Conservation (phyloP, 2,888 invertebrate genomes). For the Steromphala cineraria region DNA sequence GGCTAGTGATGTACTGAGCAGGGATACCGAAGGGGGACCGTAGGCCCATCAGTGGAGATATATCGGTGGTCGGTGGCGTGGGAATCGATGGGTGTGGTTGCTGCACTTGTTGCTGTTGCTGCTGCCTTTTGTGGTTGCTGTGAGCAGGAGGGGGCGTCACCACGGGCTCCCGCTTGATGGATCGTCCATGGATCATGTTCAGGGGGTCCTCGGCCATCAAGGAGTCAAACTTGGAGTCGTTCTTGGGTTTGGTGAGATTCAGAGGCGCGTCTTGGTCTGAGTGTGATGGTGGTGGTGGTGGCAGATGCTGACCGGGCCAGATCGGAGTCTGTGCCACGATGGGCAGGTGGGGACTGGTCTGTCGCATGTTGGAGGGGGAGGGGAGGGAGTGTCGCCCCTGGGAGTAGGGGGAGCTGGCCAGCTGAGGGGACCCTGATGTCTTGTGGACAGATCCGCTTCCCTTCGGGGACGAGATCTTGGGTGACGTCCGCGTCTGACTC, state of each 20-base stretch:
- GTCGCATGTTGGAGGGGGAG: conserved; percentile 46
- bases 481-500: conserved; percentile 29
- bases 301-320: conserved; percentile 26
- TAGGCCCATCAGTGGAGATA: conserved; percentile 44
- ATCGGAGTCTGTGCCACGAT: conserved; percentile 19
- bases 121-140: conserved; percentile 53
- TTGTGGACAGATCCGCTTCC: conserved; percentile 42
- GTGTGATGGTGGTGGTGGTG: conserved; percentile 31
- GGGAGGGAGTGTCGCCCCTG: conserved; percentile 44
- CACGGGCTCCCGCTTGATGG: conserved; percentile 37
- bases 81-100: conserved; percentile 18
- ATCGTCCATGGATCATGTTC: conserved; percentile 11
- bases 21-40: conserved; percentile 60
- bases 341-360: conserved; percentile 46
- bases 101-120: conserved; percentile 18
- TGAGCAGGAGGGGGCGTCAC: conserved; percentile 68
- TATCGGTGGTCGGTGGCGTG: conserved; percentile 31
- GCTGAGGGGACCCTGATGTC: conserved; percentile 47
- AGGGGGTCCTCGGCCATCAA: conserved; percentile 22
- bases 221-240: conserved; percentile 41
- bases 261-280: conserved; percentile 83
- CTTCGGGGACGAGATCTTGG: conserved; percentile 33
- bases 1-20: conserved; percentile 62
- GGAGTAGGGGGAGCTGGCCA: conserved; percentile 52
- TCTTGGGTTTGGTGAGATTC: conserved; percentile 90